Conservation (phyloP, 2,797 vertebrate species). For the Onychomys torridus region DNA sequence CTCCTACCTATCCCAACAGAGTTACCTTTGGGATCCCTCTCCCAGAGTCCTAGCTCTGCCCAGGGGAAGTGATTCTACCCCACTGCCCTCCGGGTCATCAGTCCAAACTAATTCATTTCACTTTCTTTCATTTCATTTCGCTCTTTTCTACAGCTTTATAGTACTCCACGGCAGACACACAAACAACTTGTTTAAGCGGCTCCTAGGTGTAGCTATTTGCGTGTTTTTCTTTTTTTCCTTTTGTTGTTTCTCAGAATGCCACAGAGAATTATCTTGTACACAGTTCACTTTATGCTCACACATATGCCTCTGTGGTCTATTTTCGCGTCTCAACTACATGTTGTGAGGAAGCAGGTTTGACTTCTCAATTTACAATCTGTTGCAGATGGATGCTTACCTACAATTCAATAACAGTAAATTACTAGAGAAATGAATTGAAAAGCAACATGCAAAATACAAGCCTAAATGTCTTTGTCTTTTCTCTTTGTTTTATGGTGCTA, state of each 20-base stretch:
- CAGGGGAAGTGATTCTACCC: neutral
- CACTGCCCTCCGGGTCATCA: accelerated
- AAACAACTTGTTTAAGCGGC: neutral
- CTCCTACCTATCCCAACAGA: neutral
- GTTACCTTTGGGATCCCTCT: neutral
- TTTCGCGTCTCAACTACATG: neutral
- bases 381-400: constrained; percentile 56
- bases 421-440: constrained; percentile 55
- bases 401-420: constrained; percentile 69
- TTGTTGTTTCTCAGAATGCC: neutral
- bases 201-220: neutral
- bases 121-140: neutral
- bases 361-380: constrained; percentile 65
- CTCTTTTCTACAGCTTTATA: neutral
- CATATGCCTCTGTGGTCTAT: neutral
- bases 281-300: neutral
- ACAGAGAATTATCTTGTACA: neutral
- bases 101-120: neutral
- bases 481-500: neutral
- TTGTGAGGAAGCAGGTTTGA: constrained; percentile 38
- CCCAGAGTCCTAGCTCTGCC: neutral
- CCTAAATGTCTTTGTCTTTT: constrained; percentile 54
- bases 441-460: constrained; percentile 40
- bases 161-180: neutral
- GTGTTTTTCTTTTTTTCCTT: neutral